Evolutionary conservation across 2,888 invertebrate species (phyloP).

Genomic region (Hybos culiciformis): DNA sequence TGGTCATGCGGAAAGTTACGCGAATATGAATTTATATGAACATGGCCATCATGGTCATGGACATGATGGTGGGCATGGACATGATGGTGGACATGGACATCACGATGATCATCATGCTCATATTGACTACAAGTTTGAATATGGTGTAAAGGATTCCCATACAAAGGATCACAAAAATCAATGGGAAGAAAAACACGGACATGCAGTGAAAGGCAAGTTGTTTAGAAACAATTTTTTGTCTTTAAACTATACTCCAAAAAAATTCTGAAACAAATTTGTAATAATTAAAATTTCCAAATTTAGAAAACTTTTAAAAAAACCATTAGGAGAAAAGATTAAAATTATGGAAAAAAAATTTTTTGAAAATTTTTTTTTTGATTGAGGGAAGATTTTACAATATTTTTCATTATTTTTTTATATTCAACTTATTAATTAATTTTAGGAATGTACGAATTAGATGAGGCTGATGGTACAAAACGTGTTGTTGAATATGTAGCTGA

Average conservation of each 20-base stretch:
- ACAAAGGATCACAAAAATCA: constrained; percentile 39
- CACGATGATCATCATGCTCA: constrained; percentile 12
- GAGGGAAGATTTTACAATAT: constrained; percentile 14
- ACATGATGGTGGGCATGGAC: not conserved
- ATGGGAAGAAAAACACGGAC: constrained; percentile 40
- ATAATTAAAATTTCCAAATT: no score
- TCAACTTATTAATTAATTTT: not conserved
- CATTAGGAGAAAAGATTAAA: no score
- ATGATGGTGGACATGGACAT: not conserved
- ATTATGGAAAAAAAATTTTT: no score
- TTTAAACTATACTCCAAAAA: no score
- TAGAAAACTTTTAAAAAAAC: no score
- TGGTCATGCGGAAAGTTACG: not conserved
- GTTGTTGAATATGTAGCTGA: constrained; percentile 39
- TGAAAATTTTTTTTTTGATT: constrained; percentile 7
- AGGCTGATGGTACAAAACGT: constrained; percentile 38
- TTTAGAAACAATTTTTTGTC: no score
- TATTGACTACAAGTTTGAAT: constrained; percentile 37
- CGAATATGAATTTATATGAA: not conserved
- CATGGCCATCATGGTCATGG: not conserved
- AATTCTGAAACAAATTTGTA: no score
- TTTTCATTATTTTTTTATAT: not conserved
- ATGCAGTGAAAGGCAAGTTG: constrained; percentile 35
- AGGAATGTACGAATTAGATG: constrained; percentile 36
- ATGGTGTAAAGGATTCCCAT: constrained; percentile 38